These are phyloP conservation scores for Mesitornis unicolor DNA, from an alignment of 2,113 vertebrate species.

Conservation along the genomic window DNA sequence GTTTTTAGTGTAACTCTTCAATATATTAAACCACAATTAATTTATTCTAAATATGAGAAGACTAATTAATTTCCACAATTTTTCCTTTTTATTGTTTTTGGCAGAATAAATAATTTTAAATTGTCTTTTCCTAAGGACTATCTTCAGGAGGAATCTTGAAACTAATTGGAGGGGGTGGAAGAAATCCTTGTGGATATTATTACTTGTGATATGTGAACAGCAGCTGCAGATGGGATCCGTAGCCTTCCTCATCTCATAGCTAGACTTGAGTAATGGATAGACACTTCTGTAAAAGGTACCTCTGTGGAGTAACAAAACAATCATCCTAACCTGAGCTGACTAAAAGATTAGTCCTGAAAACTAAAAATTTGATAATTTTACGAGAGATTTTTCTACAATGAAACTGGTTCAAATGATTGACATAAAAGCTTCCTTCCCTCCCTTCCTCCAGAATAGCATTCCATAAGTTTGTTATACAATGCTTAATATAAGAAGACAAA, in stretches of 20 bases:
- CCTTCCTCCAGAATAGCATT: neutral
- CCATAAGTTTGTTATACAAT: neutral
- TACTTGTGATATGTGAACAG: neutral
- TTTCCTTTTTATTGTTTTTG: neutral
- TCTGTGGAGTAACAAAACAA: neutral
- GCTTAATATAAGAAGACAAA: neutral
- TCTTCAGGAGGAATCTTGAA: neutral
- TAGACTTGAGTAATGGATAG: neutral
- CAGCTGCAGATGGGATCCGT: neutral
- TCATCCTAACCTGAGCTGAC: neutral
- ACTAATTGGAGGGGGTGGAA: neutral
- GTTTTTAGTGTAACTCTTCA: neutral
- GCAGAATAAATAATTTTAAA: neutral
- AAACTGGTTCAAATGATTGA: neutral
- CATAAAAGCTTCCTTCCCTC: neutral
- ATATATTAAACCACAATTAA: neutral
- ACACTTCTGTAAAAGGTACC: neutral
- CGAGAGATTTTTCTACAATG: neutral
- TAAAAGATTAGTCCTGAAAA: neutral
- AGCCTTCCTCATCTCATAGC: neutral
- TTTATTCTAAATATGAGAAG: neutral
- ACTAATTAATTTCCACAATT: neutral
- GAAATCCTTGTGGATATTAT: neutral
- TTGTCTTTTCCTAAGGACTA: neutral
- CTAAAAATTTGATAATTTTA: neutral